These are phyloP conservation scores for Piaya cayana DNA, from an alignment of 2,113 vertebrate species.

Conservation along the genomic window DNA sequence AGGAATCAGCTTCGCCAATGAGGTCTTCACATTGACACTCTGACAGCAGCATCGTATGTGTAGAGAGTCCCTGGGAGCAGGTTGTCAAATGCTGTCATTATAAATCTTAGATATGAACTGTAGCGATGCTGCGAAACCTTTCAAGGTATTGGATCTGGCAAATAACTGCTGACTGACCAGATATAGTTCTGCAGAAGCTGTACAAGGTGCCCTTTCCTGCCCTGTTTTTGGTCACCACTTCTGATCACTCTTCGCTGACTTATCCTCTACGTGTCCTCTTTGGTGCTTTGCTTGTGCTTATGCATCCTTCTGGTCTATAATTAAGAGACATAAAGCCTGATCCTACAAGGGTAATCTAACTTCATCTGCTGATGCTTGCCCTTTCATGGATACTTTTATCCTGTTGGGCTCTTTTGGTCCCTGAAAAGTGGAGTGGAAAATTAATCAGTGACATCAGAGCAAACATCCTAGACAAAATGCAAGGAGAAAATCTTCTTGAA, in stretches of 20 bases:
- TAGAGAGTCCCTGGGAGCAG: not conserved
- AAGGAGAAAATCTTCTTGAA: not conserved
- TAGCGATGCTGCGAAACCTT: fast-evolving
- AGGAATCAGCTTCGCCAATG: not conserved
- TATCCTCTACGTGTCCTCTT: not conserved
- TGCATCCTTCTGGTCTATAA: not conserved
- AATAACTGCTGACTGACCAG: not conserved
- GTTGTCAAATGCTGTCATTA: not conserved
- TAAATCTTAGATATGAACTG: not conserved
- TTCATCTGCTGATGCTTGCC: not conserved
- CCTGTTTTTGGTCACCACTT: not conserved
- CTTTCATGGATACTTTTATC: not conserved
- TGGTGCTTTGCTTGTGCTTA: not conserved
- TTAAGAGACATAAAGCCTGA: not conserved
- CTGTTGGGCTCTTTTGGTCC: not conserved
- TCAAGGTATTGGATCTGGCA: not conserved
- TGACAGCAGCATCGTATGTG: fast-evolving
- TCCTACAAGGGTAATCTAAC: not conserved
- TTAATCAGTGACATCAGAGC: not conserved
- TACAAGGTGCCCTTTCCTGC: not conserved
- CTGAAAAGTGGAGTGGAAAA: not conserved
- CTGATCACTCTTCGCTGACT: not conserved
- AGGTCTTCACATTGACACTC: fast-evolving
- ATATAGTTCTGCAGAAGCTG: not conserved
- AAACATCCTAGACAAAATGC: not conserved